phyloP scores from a whole-genome alignment of 2,113 vertebrate species.

The Aramus guarauna region DNA sequence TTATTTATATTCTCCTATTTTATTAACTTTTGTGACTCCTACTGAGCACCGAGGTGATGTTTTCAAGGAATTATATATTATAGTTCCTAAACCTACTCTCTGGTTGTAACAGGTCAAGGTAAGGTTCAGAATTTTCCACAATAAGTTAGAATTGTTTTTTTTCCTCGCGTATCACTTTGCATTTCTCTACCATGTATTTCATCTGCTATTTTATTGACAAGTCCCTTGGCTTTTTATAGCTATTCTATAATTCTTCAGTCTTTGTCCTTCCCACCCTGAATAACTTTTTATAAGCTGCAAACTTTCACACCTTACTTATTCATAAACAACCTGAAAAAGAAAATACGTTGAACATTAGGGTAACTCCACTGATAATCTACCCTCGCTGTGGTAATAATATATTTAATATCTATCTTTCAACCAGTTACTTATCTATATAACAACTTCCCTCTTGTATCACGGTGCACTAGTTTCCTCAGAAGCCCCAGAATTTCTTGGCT shows the following conservation, averaged over 20 bases:
- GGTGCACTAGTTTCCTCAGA: neutral
- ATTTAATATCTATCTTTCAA: neutral
- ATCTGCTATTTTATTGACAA: neutral
- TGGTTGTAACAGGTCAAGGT: neutral
- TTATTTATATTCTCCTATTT: neutral
- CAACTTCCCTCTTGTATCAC: fast-evolving
- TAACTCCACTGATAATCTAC: neutral
- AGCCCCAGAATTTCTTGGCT: neutral
- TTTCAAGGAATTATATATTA: neutral
- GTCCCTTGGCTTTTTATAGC: neutral
- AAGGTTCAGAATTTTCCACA: neutral
- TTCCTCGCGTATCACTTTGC: neutral
- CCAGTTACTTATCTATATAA: neutral
- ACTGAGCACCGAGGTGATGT: neutral
- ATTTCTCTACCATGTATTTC: neutral
- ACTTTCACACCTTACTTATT: neutral
- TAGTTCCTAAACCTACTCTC: neutral
- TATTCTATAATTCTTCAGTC: neutral
- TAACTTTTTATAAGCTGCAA: neutral
- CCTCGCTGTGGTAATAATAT: neutral
- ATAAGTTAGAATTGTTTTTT: neutral
- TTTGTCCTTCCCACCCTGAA: neutral
- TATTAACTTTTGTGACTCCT: neutral
- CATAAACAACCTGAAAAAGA: neutral
- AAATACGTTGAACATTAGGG: neutral